Conservation (phyloP, 2,888 invertebrate species). For the Ganaspis brasiliensis region DNA sequence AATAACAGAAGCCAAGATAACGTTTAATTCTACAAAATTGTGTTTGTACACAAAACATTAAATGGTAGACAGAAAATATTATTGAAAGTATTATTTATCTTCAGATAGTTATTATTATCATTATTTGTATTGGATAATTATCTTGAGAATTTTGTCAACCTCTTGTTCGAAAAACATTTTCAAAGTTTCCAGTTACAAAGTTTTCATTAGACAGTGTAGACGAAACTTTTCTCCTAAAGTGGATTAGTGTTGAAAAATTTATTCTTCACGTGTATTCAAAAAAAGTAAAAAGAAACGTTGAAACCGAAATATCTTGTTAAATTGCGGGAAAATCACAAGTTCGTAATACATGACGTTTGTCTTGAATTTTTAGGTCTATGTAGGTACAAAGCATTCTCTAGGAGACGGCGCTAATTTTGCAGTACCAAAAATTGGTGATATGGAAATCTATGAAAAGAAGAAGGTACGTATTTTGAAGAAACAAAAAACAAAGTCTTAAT, state of each 20-base stretch:
- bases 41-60: slow-evolving; percentile 4
- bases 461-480: slow-evolving; percentile 68
- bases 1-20: too few species aligned
- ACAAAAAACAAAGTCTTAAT: too few species aligned
- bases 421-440: slow-evolving; percentile 73
- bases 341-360: slow-evolving; percentile 34
- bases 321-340: slow-evolving; percentile 33
- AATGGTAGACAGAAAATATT: not conserved
- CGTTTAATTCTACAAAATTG: not conserved
- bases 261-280: slow-evolving; percentile 25
- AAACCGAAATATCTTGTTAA: slow-evolving; percentile 8
- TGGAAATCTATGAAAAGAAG: slow-evolving; percentile 76
- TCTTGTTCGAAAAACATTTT: not conserved
- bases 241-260: not conserved
- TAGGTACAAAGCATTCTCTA: slow-evolving; percentile 77
- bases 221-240: not conserved
- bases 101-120: not conserved
- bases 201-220: not conserved
- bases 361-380: slow-evolving; percentile 74
- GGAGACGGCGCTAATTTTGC: slow-evolving; percentile 76
- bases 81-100: not conserved
- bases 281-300: slow-evolving; percentile 5
- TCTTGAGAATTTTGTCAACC: too few species aligned
- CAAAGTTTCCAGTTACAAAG: not conserved
- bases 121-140: not conserved